Evolutionary conservation across 2,888 invertebrate species (phyloP).

Genomic region (Drosophila setosimentum): DNA sequence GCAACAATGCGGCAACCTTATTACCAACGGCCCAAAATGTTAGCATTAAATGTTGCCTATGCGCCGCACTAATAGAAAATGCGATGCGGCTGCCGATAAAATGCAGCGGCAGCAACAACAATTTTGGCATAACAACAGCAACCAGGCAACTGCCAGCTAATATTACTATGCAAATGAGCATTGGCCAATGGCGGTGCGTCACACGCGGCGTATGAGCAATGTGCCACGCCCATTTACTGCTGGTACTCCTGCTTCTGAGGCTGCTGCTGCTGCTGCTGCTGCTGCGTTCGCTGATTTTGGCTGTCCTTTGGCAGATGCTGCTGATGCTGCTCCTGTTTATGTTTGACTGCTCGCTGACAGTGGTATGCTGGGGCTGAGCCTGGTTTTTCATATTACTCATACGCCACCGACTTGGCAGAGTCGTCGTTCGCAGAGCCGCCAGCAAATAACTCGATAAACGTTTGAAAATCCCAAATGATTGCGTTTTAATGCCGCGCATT

Average conservation of each 20-base stretch:
- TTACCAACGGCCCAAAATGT: slow-evolving; percentile 68
- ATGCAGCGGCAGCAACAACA: slow-evolving; percentile 47
- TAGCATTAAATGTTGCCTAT: slow-evolving; percentile 74
- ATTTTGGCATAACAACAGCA: slow-evolving; percentile 30
- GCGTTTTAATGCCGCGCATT: slow-evolving; percentile 85
- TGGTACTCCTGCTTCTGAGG: slow-evolving; percentile 20
- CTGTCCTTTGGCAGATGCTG: slow-evolving; percentile 47
- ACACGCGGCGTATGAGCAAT: slow-evolving; percentile 72
- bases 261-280: slow-evolving; percentile 42
- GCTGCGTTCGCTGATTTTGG: slow-evolving; percentile 23
- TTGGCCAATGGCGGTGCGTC: slow-evolving; percentile 62
- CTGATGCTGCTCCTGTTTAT: slow-evolving; percentile 36
- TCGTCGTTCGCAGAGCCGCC: slow-evolving; percentile 55
- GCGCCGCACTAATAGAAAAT: slow-evolving; percentile 80
- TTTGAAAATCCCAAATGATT: slow-evolving; percentile 84
- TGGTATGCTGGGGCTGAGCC: slow-evolving; percentile 50
- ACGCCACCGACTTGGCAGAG: slow-evolving; percentile 63
- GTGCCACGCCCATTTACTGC: slow-evolving; percentile 59
- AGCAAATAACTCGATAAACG: slow-evolving; percentile 84
- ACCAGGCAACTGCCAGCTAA: slow-evolving; percentile 56
- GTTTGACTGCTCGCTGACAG: slow-evolving; percentile 62
- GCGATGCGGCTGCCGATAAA: slow-evolving; percentile 70
- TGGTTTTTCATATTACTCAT: slow-evolving; percentile 76
- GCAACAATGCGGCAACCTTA: slow-evolving; percentile 67
- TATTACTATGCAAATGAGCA: slow-evolving; percentile 81